Percentiles rank a stretch among this genome's conserved stretches.
Evolutionary conservation across 2,113 vertebrate genomes (phyloP).

Genomic region (Halcyon senegalensis): DNA sequence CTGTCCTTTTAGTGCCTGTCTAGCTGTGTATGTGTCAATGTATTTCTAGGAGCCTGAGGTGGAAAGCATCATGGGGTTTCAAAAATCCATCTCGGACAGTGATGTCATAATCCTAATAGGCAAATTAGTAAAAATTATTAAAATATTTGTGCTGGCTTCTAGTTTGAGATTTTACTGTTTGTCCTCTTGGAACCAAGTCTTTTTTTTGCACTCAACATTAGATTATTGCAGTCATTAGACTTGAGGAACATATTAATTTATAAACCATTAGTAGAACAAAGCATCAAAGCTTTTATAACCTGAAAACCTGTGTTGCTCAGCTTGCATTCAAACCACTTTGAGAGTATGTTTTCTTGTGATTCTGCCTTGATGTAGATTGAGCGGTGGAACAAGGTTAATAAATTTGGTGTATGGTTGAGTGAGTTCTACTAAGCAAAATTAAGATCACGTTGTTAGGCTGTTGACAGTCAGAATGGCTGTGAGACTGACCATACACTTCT

Average conservation of each 20-base stretch:
- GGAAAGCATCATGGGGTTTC: not conserved
- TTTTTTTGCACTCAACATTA: not conserved
- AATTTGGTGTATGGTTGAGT: not conserved
- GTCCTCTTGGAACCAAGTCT: not conserved
- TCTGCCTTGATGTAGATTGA: not conserved
- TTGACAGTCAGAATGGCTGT: not conserved
- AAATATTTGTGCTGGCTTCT: not conserved
- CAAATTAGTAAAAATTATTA: not conserved
- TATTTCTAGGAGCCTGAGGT: not conserved
- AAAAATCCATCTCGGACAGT: not conserved
- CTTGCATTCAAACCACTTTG: not conserved
- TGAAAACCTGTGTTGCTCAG: not conserved
- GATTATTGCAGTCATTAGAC: not conserved
- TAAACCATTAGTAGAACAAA: not conserved
- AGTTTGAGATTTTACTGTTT: not conserved
- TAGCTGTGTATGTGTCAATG: not conserved
- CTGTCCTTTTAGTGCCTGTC: not conserved
- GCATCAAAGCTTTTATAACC: not conserved
- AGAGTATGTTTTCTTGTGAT: not conserved
- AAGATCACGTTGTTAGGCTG: not conserved
- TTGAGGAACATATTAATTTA: not conserved
- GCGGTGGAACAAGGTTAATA: not conserved
- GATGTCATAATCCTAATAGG: not conserved
- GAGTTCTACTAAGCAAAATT: not conserved
- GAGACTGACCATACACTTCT: not conserved